Base-by-base conservation (phyloP, 1,140 invertebrate species). In the Babylonia areolata region DNA sequence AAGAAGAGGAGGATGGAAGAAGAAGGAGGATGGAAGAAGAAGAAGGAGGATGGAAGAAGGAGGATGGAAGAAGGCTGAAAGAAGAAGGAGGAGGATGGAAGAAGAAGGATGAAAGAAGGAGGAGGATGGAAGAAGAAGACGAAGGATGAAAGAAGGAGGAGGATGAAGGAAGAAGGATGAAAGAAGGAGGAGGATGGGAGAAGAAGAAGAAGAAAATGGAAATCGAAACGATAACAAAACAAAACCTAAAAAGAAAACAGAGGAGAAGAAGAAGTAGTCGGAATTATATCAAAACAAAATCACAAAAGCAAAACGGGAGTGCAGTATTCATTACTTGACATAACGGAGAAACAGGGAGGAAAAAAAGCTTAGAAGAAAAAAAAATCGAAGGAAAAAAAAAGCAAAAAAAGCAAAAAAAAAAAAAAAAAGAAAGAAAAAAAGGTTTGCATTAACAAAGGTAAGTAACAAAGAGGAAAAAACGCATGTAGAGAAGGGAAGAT, bases 351-450 rank as follows among this genome's bases (percentile, higher is more conserved):
- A 20, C 6, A 51, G 46, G 20, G 20, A 20, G 20, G 46, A 12
- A 75, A 75, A 12, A 75, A 75, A 12, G 28, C 9, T 6, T 6
- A 75, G n/a, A 28, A 37, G n/a, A 75, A 75, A 12, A 75, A 37
- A 12, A 28, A 75, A 12, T 11, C 6, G n/a, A 75, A 37, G n/a
- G 35, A 75, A 12, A 75, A 75, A 12, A 75, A 75, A 28, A 75
- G 28, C 9, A 75, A 75, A 28, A 75, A 75, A 28, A 75, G 28
- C 9, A 75, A 75, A 28, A 75, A 75, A 12, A 75, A 75, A 12
- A 28, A 75, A 28, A 37, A 75, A 28, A 75, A 75, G 71, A 75
- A 75, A 12, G 35, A 75, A 28, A 75, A 75, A 28, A 75, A 75
- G 35, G n/a, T n/a, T n/a, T n/a, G n/a, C n/a, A n/a, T n/a, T n/a